Base-by-base conservation (phyloP, 2,888 invertebrate genomes). In the Troglohyphantes excavatus region DNA sequence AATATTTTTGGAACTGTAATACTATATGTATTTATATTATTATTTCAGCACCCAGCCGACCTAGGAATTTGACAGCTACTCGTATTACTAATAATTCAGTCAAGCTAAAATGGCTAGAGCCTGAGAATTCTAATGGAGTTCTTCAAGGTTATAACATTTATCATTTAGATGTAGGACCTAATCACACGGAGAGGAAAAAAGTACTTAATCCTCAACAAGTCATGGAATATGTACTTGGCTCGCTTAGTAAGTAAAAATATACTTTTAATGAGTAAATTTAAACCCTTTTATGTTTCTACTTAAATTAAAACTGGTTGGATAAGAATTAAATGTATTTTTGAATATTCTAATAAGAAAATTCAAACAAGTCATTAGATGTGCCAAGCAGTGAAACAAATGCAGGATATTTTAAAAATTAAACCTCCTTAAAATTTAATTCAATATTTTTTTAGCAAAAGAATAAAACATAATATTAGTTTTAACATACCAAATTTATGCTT, bases 91-190 rank as follows among this genome's bases (percentile, higher is more conserved):
- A 97, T 90, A 95, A 95, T 86, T 96, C 96, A 93, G 96, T 98
- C 92, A 95, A 96, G 92, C 94, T 98, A 92, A 95, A 96, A 92
- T 98, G 97, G 97, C 94, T 95, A 92, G 96, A 96, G 93, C 97
- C 97, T 0, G 92, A 94, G 1, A 94, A 95, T 26, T 95, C 95
- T 88, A 98, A 98, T 94, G 97, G 98, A 0, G 94, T 95, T 21
- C 94, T 97, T 79, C 94, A 94, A 91, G 96, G 96, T 78, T 96
- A 96, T 93, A 94, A 96, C 92, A 95, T 96, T 90, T 96, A 96
- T 93, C 96, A 95, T 93, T 95, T 95, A 93, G 95, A 95, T 93
- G 83, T 91, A 9, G 90, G 76, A 26, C 95, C 95, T 92, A 96
- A 96, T 93, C 95, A 95, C 92, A 96, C 96, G 21, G 95, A 95